These are phyloP conservation scores for Contarinia nasturtii DNA, from an alignment of 1,140 invertebrate species.

Conservation along the genomic window DNA sequence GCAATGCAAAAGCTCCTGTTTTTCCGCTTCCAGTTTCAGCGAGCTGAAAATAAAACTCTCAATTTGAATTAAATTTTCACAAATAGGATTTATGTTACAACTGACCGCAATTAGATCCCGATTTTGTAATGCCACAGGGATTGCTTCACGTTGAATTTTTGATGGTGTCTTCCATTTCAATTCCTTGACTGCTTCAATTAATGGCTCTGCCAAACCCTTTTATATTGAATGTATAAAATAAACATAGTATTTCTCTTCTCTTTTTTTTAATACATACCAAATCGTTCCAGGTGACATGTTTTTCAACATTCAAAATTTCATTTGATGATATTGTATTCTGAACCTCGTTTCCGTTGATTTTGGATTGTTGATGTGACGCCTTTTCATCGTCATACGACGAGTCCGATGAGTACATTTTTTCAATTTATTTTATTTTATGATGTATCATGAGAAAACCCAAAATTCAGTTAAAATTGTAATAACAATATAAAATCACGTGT, in stretches of 20 bases:
- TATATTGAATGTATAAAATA: not conserved
- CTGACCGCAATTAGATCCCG: slow-evolving; percentile 92
- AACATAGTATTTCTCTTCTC: not conserved
- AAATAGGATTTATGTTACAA: too few relatives aligned
- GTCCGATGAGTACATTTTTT: too few relatives aligned
- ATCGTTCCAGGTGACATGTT: slow-evolving; percentile 34
- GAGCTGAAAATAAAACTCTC: too few relatives aligned
- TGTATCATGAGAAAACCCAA: too few relatives aligned
- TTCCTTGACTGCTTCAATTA: slow-evolving; percentile 79
- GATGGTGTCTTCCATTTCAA: slow-evolving; percentile 88
- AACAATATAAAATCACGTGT: too few relatives aligned
- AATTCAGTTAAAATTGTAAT: too few relatives aligned
- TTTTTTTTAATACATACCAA: slow-evolving; percentile 26
- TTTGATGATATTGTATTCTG: not conserved
- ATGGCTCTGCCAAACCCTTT: slow-evolving; percentile 79
- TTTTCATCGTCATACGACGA: too few relatives aligned
- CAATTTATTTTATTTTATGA: too few relatives aligned
- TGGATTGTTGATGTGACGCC: too few relatives aligned
- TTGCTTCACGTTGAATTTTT: slow-evolving; percentile 86
- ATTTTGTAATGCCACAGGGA: slow-evolving; percentile 77
- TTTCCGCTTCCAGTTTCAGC: slow-evolving; percentile 98
- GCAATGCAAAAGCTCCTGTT: slow-evolving; percentile 91
- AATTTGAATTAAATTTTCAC: too few relatives aligned
- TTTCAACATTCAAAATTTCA: slow-evolving; percentile 10
- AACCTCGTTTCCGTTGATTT: too few relatives aligned